Percentiles rank a stretch among this genome's conserved stretches.
Conservation (phyloP, 2,113 vertebrate species). For the Xiphophorus couchianus region DNA sequence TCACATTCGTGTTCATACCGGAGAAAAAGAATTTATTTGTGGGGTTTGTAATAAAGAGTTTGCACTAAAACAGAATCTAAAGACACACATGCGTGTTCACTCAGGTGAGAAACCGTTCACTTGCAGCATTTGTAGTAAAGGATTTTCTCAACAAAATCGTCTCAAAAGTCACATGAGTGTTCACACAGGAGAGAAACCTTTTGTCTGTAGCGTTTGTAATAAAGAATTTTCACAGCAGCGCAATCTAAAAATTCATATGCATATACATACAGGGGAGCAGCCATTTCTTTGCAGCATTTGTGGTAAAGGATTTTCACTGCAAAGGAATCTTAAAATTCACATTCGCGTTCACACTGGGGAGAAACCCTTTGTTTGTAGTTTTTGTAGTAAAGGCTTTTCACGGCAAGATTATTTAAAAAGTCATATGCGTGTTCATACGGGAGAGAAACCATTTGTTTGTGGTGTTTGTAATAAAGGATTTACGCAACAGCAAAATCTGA, state of each 20-base stretch:
- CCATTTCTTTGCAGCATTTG: not conserved
- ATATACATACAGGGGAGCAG: not conserved
- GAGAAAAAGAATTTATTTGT: not conserved
- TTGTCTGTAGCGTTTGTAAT: not conserved
- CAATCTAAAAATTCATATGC: not conserved
- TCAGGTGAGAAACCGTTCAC: not conserved
- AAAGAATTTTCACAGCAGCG: not conserved
- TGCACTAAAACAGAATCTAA: not conserved
- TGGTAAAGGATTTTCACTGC: not conserved
- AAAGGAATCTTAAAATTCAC: not conserved
- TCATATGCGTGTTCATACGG: not conserved
- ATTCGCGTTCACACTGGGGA: not conserved
- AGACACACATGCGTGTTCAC: not conserved
- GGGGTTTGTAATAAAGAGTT: not conserved
- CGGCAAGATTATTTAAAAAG: not conserved
- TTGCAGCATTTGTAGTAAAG: not conserved
- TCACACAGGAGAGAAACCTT: not conserved
- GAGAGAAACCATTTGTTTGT: slow-evolving; percentile 1
- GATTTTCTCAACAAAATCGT: not conserved
- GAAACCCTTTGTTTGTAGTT: not conserved
- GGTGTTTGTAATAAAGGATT: slow-evolving; percentile 1
- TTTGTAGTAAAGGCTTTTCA: not conserved
- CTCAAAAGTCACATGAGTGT: not conserved
- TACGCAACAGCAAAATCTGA: not conserved
- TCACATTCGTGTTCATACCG: not conserved